These are phyloP conservation scores for Orchestia grillus DNA, from an alignment of 1,140 invertebrate genomes.

Conservation along the genomic window DNA sequence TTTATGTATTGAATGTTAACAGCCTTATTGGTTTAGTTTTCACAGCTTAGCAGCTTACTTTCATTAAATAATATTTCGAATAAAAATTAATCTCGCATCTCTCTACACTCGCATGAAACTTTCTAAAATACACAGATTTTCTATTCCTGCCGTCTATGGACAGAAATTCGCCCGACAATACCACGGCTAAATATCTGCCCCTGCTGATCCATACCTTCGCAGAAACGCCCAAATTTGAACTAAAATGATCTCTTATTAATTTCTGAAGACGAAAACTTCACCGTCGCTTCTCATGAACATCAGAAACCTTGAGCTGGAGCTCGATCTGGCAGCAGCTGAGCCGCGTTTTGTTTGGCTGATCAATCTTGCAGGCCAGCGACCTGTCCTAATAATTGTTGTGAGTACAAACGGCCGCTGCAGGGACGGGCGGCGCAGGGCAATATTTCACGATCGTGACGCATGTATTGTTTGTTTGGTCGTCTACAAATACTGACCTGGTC, in stretches of 20 bases:
- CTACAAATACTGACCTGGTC: neutral
- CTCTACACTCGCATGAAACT: neutral
- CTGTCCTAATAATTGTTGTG: conserved; percentile 40
- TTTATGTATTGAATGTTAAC: neutral
- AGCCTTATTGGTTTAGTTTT: neutral
- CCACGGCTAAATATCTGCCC: too few species aligned
- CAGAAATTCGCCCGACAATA: too few species aligned
- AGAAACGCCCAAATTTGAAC: too few species aligned
- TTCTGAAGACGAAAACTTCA: neutral
- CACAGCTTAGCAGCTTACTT: neutral
- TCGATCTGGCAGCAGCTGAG: neutral
- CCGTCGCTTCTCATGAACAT: neutral
- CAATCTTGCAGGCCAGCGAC: conserved; percentile 18
- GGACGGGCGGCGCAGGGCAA: neutral
- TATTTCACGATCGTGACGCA: conserved; percentile 13
- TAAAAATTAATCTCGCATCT: neutral
- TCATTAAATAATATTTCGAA: neutral
- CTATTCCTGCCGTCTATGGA: neutral
- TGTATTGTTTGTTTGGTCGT: conserved; percentile 4
- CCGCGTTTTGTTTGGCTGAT: conserved; percentile 5
- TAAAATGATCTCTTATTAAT: neutral
- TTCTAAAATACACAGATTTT: neutral
- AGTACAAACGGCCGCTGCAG: neutral
- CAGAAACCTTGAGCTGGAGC: neutral
- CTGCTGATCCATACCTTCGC: too few species aligned